Conservation (phyloP, 2,888 invertebrate species). For the Drosophila diplacantha region DNA sequence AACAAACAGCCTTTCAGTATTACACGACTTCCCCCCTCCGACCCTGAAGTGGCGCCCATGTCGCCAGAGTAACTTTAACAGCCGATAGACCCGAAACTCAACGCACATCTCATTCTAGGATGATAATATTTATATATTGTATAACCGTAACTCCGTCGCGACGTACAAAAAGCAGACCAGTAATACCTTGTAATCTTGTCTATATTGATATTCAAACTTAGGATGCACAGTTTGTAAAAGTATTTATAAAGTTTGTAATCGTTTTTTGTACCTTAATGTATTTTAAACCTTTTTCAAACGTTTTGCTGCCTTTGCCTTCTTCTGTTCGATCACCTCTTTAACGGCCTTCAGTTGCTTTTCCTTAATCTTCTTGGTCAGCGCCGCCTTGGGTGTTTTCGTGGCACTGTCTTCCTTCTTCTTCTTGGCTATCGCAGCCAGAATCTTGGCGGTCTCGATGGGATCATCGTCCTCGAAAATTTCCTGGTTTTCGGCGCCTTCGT, state of each 20-base stretch:
- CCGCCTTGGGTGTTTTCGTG: conserved; percentile 58
- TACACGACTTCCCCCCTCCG: conserved; percentile 59
- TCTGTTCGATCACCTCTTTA: conserved; percentile 68
- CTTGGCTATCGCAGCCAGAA: conserved; percentile 77
- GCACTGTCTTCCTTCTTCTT: conserved; percentile 50
- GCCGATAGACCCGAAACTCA: conserved; percentile 22
- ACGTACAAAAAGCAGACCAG: conserved; percentile 35
- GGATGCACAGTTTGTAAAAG: conserved; percentile 43
- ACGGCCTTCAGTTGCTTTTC: conserved; percentile 73
- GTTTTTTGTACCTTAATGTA: conserved; percentile 38
- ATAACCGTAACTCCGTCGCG: conserved; percentile 32
- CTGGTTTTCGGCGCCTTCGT: conserved; percentile 85
- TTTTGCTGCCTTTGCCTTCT: conserved; percentile 62
- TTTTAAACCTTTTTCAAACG: conserved; percentile 54
- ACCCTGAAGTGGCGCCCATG: conserved; percentile 59
- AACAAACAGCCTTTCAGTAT: conserved; percentile 77
- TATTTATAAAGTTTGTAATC: conserved; percentile 41
- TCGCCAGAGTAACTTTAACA: conserved; percentile 44
- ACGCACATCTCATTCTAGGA: conserved; percentile 42
- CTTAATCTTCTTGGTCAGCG: conserved; percentile 71
- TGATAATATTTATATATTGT: conserved; percentile 32
- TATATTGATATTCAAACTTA: conserved; percentile 37
- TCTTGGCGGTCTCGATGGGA: conserved; percentile 81
- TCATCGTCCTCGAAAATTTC: conserved; percentile 86
- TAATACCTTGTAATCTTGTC: conserved; percentile 22